Evolutionary conservation across 2,113 vertebrate genomes (phyloP), one percentile per base, ranked within the genome.

Genomic region (Nipponia nippon): DNA sequence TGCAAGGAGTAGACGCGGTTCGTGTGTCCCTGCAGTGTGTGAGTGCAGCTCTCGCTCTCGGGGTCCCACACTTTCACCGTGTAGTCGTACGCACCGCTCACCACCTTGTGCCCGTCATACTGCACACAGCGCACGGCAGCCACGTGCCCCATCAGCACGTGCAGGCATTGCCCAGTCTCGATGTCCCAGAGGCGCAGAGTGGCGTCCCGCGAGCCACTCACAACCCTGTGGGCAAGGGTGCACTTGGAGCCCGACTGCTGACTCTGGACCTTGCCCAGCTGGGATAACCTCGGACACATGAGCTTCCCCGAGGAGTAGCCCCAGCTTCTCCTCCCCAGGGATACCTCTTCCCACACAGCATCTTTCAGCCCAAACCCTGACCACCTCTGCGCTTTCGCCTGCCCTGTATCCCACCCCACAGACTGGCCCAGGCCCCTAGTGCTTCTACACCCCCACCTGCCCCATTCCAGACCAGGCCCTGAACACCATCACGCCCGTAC

Each of bases 41-140:
- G 97, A 25, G 97, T 96, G 92, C 98, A 98, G 94, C 97, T 98
- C 87, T 98, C 98, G 0, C 96, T 98, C 93, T 97, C 95, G 0
- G 98, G 98, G 85, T 98, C 98, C 98, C 98, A 98, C 50, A 98
- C 97, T 25, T 98, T 97, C 27, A 98, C 98, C 0, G 97, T 98
- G 89, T 98, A 98, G 93, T 98, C 97, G 0, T 98, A 98, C 3
- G 97, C 98, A 0, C 97, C 98, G 2, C 98, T 98, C 76, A 98
- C 97, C 61, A 98, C 97, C 76, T 93, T 95, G 84, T 94, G 89
- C n/a, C 97, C 97, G 0, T 98, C 96, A 0, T 97, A 98, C 96
- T 98, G 97, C 47, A 98, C 98, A 0, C 98, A 98, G 86, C 97
- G 97, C 17, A 98, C 98, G 0, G 97, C 97, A 0, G 97, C 98